These are phyloP conservation scores for Peromyscus melanophrys DNA, from an alignment of 2,797 vertebrate genomes.

Conservation along the genomic window DNA sequence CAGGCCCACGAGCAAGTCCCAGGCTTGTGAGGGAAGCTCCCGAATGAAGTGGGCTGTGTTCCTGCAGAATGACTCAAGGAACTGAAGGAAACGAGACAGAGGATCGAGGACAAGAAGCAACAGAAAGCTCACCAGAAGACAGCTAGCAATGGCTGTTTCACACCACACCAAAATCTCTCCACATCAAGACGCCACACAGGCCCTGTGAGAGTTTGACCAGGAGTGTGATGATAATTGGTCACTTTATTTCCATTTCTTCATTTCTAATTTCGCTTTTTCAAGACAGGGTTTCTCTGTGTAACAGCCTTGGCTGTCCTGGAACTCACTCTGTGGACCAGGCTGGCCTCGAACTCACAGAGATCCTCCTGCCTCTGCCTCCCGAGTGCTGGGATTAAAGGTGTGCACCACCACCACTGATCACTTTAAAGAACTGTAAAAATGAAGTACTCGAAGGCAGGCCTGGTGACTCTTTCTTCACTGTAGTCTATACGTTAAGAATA, in stretches of 20 bases:
- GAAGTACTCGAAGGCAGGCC: background rate
- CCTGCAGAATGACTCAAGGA: background rate
- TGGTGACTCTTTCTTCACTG: background rate
- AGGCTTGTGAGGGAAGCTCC: background rate
- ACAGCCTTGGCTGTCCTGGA: background rate
- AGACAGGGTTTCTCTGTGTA: background rate
- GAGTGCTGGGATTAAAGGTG: background rate
- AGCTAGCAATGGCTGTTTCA: background rate
- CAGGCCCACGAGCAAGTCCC: background rate
- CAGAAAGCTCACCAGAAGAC: background rate
- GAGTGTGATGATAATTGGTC: background rate
- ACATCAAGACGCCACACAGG: background rate
- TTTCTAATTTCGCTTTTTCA: background rate
- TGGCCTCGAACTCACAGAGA: background rate
- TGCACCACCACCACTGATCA: background rate
- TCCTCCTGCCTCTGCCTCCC: background rate
- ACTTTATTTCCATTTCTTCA: background rate
- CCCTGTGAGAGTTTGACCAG: background rate
- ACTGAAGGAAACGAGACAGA: background rate
- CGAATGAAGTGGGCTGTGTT: background rate
- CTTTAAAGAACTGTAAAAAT: conserved; percentile 36
- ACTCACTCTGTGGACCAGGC: background rate
- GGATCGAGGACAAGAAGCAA: background rate
- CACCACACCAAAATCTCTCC: background rate
- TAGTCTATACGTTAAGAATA: conserved; percentile 33